Base-by-base conservation (phyloP, 2,888 invertebrate species). In the Chloromyia formosa region DNA sequence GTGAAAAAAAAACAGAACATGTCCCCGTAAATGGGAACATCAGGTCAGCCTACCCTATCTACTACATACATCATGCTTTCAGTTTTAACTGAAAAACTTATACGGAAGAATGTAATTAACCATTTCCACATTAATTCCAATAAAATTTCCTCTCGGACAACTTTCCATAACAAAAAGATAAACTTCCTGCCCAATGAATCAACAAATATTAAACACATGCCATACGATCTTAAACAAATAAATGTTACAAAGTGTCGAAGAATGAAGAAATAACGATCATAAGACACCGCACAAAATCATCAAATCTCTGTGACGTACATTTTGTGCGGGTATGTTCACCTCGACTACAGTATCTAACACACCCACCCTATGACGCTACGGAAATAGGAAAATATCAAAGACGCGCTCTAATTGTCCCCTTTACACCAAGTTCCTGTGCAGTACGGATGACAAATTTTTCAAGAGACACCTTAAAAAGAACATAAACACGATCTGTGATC, bases 191-290 rank as follows among this genome's bases (percentile, higher is more conserved):
- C 58, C 35, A 40, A 23, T 40, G 2, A 64, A 58, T 40, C 40
- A 20, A 40, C 35, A 56, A 12, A 40, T 40, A 40, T 56, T 42
- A 71, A 71, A 71, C 58, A 71, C 42, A 71, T 20, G 9, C 42
- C 35, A 53, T 10, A 58, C 58, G 20, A 16, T 71, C 42, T 71
- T 58, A 20, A 58, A 56, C 58, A 71, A 71, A 71, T 58, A 71
- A 71, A 71, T 9, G 20, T 23, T 12, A 58, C 40, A 56, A 71
- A 58, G 58, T 40, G 40, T 35, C 56, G 40, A 71, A 71, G 71
- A 40, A 58, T 56, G 20, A 35, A 20, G 35, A 40, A 35, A 35
- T 35, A 35, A 71, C 23, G 56, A 69, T 54, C 53, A 35, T 27
- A 69, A 69, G 53, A 54, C 10, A 54, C 53, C 69, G 53, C 69